Evolutionary conservation across 2,888 invertebrate genomes (phyloP).

Genomic region (Drosophila histrio): DNA sequence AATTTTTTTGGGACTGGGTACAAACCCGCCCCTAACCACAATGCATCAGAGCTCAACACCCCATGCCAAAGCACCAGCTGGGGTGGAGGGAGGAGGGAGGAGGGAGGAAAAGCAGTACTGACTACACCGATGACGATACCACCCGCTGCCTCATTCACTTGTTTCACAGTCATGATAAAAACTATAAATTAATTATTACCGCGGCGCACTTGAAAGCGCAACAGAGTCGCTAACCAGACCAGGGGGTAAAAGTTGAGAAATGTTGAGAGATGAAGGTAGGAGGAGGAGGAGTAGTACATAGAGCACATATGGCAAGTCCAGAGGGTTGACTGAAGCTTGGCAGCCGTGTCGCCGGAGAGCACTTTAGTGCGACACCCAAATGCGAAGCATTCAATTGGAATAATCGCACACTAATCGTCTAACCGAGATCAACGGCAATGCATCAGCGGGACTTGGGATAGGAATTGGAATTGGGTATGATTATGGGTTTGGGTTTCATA

Average conservation of each 20-base stretch:
- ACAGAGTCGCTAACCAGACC: slow-evolving; percentile 44
- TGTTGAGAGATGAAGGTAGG: background rate
- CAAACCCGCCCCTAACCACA: slow-evolving; percentile 37
- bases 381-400: slow-evolving; percentile 76
- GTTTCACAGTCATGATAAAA: slow-evolving; percentile 78
- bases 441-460: slow-evolving; percentile 24
- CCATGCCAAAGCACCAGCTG: background rate
- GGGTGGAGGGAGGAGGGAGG: background rate
- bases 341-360: slow-evolving; percentile 49
- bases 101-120: background rate
- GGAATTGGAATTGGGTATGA: background rate
- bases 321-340: slow-evolving; percentile 4
- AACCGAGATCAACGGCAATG: slow-evolving; percentile 57
- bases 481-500: background rate
- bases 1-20: background rate
- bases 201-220: slow-evolving; percentile 80
- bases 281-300: background rate
- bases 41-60: background rate
- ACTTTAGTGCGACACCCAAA: slow-evolving; percentile 81
- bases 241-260: background rate
- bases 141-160: slow-evolving; percentile 59
- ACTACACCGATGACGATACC: background rate
- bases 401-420: slow-evolving; percentile 81
- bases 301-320: background rate
- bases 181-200: slow-evolving; percentile 84